phyloP scores from a whole-genome alignment of 2,888 invertebrate genomes.

The Limnephilus auricula region DNA sequence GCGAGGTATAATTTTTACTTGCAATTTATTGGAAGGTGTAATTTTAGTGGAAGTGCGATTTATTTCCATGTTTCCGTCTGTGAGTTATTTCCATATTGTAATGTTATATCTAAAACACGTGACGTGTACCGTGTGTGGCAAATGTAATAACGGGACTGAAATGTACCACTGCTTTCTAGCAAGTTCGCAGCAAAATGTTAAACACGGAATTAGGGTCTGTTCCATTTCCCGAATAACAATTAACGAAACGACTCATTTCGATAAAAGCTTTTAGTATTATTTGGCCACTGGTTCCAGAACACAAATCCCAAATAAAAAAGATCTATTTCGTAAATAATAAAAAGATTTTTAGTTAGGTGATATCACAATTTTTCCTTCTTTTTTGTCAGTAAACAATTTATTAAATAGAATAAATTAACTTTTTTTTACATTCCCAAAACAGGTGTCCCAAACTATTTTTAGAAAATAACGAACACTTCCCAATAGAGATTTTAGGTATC shows the following conservation, averaged over 20 bases:
- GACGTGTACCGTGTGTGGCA: not conserved
- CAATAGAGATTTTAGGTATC: too few species aligned
- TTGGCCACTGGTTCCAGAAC: conserved; percentile 6
- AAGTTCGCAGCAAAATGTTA: not conserved
- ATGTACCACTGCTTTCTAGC: not conserved
- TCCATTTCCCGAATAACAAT: conserved; percentile 51
- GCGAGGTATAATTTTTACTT: too few species aligned
- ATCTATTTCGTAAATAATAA: not conserved
- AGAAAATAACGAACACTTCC: too few species aligned
- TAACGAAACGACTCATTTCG: conserved; percentile 56
- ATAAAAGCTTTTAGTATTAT: conserved; percentile 54
- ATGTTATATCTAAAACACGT: not conserved
- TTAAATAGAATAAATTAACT: too few species aligned
- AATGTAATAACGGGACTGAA: conserved; percentile 30
- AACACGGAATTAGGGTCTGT: conserved; percentile 22
- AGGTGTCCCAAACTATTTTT: too few species aligned
- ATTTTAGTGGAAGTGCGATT: too few species aligned
- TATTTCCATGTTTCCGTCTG: not conserved
- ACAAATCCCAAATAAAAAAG: not conserved
- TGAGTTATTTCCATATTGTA: not conserved
- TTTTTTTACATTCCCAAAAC: too few species aligned
- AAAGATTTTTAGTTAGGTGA: too few species aligned
- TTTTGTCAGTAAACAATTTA: too few species aligned
- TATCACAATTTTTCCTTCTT: too few species aligned
- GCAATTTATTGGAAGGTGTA: too few species aligned